Evolutionary conservation across 1,140 invertebrate genomes (phyloP).

Genomic region (Tetramorium alpestre): DNA sequence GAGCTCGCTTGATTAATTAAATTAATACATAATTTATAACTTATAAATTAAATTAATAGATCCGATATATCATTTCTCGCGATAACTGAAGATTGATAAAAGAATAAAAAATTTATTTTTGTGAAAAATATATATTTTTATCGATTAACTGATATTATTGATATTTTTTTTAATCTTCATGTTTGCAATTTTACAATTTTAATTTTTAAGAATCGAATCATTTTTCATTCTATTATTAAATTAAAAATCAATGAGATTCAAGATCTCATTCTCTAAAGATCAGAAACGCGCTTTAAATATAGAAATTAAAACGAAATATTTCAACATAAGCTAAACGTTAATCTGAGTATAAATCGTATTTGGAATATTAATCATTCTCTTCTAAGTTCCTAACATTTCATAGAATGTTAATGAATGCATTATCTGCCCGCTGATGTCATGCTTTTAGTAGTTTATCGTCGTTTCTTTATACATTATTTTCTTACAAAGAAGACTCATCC

Average conservation of each 20-base stretch:
- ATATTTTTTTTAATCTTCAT: background rate
- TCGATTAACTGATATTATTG: background rate
- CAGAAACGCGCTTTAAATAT: background rate
- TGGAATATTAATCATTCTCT: background rate
- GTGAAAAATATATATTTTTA: background rate
- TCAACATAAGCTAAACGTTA: constrained; percentile 26
- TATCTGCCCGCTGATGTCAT: constrained; percentile 50
- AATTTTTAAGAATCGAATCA: background rate
- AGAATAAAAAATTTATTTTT: background rate
- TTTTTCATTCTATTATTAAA: background rate
- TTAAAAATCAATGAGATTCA: background rate
- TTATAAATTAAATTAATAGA: background rate
- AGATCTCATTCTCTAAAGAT: background rate
- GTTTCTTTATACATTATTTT: constrained; percentile 64
- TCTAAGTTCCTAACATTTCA: constrained; percentile 68
- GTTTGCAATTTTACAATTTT: background rate
- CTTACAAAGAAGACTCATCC: constrained; percentile 57
- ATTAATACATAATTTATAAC: background rate
- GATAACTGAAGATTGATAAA: background rate
- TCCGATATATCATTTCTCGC: background rate
- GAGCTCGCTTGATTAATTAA: background rate
- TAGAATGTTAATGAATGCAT: constrained; percentile 1
- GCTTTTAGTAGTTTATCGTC: constrained; percentile 61
- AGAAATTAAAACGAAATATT: background rate
- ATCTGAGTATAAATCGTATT: constrained; percentile 43